Conservation (phyloP, 2,113 vertebrate genomes). For the Clinocottus analis region DNA sequence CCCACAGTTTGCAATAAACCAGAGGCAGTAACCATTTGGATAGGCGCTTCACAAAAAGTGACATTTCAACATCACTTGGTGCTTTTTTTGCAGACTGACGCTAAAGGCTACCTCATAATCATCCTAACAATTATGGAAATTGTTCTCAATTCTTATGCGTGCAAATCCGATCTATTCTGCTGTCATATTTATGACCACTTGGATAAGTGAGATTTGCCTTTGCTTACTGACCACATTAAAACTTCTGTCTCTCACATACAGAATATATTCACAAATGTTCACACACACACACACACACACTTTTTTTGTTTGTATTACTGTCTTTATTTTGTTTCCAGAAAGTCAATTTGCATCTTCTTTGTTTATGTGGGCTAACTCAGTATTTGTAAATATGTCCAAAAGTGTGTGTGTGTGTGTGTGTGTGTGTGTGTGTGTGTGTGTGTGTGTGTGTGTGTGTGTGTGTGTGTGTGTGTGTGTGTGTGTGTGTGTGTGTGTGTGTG, state of each 20-base stretch:
- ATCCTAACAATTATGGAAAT: constrained; percentile 26
- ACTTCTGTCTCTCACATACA: constrained; percentile 17
- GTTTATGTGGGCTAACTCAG: constrained; percentile 40
- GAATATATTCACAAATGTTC: neutral
- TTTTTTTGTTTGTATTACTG: constrained; percentile 45
- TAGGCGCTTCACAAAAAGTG: neutral
- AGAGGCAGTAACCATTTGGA: neutral
- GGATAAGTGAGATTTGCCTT: constrained; percentile 13
- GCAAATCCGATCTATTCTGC: constrained; percentile 7
- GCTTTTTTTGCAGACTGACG: neutral
- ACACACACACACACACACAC: constrained; percentile 10
- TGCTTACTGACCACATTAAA: constrained; percentile 13
- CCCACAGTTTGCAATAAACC: neutral
- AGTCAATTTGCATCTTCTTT: constrained; percentile 48
- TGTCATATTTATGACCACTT: constrained; percentile 13
- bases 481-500: constrained; percentile 6
- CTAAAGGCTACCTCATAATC: neutral
- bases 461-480: neutral
- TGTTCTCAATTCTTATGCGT: neutral
- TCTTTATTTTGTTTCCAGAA: constrained; percentile 47
- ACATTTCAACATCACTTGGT: neutral
- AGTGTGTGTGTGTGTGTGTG: constrained; percentile 21
- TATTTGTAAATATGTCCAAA: constrained; percentile 55
- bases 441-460: neutral
- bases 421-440: constrained; percentile 8